A percentile compares a stretch with the other conserved stretches of the same genome.
Conservation (phyloP, 2,113 vertebrate species). For the Ascaphus truei region DNA sequence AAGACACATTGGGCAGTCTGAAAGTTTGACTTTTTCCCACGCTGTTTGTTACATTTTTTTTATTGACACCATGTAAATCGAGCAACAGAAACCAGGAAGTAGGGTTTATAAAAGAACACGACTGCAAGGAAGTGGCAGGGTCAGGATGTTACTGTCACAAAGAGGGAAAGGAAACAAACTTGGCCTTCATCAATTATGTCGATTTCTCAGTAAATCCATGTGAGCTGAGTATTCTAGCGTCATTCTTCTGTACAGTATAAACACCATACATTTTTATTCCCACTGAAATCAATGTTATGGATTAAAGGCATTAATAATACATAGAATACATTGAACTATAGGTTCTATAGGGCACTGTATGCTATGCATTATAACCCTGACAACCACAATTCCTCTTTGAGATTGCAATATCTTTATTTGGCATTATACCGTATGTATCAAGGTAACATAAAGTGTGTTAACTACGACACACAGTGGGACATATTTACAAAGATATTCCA, state of each 20-base stretch:
- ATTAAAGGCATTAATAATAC: too few relatives aligned
- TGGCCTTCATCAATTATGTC: constrained; percentile 26
- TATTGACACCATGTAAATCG: constrained; percentile 18
- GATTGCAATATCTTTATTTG: too few relatives aligned
- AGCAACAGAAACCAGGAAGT: constrained; percentile 40
- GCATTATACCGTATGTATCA: too few relatives aligned
- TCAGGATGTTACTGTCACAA: constrained; percentile 29
- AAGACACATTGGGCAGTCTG: constrained; percentile 30
- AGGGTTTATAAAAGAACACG: neutral
- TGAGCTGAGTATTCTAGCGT: neutral
- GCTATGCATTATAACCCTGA: too few relatives aligned
- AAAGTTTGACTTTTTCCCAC: constrained; percentile 56
- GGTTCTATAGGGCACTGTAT: too few relatives aligned
- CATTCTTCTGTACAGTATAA: neutral
- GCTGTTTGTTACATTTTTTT: constrained; percentile 39
- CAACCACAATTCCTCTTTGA: too few relatives aligned
- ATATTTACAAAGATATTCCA: too few relatives aligned
- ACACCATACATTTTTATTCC: too few relatives aligned
- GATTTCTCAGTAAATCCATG: neutral
- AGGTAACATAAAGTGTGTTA: too few relatives aligned
- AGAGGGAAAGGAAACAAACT: constrained; percentile 16
- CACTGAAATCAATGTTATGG: too few relatives aligned
- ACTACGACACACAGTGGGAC: too few relatives aligned
- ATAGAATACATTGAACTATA: too few relatives aligned
- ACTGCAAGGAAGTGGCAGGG: neutral